Percentiles rank a stretch among this genome's conserved stretches.
Conservation (phyloP, 1,140 invertebrate species). For the Lerema accius region DNA sequence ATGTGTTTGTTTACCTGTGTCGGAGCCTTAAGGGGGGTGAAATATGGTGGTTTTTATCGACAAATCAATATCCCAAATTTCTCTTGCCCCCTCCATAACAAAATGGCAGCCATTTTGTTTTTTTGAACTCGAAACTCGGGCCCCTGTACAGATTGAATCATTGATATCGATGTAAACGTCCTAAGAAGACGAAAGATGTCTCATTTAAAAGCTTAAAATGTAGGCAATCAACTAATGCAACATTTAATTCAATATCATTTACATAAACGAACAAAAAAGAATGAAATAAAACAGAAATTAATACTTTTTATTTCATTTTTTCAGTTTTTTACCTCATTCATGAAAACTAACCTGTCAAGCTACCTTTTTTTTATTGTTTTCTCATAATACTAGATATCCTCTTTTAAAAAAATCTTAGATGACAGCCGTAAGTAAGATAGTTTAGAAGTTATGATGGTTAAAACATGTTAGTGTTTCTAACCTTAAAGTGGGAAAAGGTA, state of each 20-base stretch:
- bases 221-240: background rate
- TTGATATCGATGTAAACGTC: background rate
- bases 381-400: background rate
- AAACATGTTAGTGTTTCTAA: background rate
- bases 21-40: too few relatives aligned
- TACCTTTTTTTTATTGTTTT: background rate
- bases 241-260: background rate
- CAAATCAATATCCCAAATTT: too few relatives aligned
- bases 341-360: background rate
- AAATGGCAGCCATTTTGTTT: background rate
- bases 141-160: background rate
- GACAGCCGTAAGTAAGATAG: background rate
- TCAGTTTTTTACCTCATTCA: background rate
- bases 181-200: background rate
- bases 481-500: background rate
- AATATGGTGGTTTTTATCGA: too few relatives aligned
- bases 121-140: background rate
- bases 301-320: background rate
- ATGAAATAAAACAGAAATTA: background rate
- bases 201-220: background rate
- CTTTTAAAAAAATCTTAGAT: background rate
- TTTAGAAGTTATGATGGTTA: background rate
- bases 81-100: too few relatives aligned
- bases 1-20: too few relatives aligned
- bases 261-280: too few relatives aligned